Base-by-base conservation (phyloP, 2,888 invertebrate genomes). In the Stenodera caucasica region DNA sequence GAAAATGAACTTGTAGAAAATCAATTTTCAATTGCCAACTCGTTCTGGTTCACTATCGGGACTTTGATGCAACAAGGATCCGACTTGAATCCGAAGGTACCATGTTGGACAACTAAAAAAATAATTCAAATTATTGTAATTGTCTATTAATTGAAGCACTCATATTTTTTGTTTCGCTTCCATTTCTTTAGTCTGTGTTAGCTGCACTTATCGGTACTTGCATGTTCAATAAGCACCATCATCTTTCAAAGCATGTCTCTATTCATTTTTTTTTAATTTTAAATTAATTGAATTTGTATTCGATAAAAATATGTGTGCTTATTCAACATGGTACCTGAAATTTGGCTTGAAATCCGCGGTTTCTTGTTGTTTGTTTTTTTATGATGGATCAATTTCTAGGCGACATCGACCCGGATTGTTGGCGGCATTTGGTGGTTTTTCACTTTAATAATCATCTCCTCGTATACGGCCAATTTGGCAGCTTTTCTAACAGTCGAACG, bases 351-450 rank as follows among this genome's bases (percentile, higher is more conserved):
- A 40, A 40, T 21, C 21, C n/a, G 4, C 1, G 8, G 26, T 21
- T 6, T n/a, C 4, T 49, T 23, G 1, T 49, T n/a, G 6, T n/a
- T n/a, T n/a, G n/a, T n/a, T n/a, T n/a, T n/a, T n/a, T n/a, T n/a
- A 26, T 49, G 49, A 11, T 9, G 18, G 0, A 3, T 29, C 2
- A 9, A 57, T 61, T 57, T 63, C 40, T 73, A 87, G 86, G 86
- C 87, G 1, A 84, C 86, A 4, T 87, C 87, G 49, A 94, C 94
- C 0, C 83, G 94, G 56, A 90, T 94, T 60, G 92, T 94, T 0
- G 91, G 92, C 51, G 92, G 89, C 6, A 88, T 90, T 70, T 96
- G 95, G 94, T 95, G 94, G 92, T 94, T 95, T 78, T 94, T 95
- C 80, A 94, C 93, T 0, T 82, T 95, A 29, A 94, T 95, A 71